Evolutionary conservation across 2,113 vertebrate species (phyloP), one percentile per base, ranked within the genome.

Genomic region (Panthera uncia): DNA sequence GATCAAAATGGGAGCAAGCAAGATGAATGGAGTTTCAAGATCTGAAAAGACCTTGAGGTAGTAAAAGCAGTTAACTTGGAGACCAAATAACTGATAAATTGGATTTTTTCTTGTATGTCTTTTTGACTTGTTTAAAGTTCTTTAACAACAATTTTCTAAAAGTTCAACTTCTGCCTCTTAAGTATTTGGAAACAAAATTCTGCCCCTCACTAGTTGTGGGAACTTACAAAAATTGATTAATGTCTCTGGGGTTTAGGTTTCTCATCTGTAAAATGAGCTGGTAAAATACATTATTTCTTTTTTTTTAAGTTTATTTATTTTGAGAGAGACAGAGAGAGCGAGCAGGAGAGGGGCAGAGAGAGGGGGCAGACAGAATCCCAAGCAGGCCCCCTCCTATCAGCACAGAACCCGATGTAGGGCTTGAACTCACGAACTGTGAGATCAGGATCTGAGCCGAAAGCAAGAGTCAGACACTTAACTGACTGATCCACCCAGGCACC

Each of bases 1-100:
- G 18, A 74, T 90, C 19, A 76, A 96, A 92, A 87, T 87, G 9
- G 31, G 14, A 36, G 12, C 36, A 83, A 29, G 10, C 4, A 83
- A 12, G 29, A 89, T 92, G 61, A 95, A 89, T 89, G n/a, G 57
- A 61, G 12, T 68, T 91, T 87, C 33, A 57, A 90, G 48, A 95
- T 92, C 38, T 69, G 38, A 94, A 97, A 96, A 94, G 63, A 80
- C 69, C 57, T 94, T 74, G 91, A 84, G 57, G 18, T 38, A 79
- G 29, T 65, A 76, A 87, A 78, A 79, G 84, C 55, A 45, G 65
- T 88, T 87, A 71, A 55, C 48, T 79, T 88, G 84, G 69, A 69
- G 33, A 38, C 19, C 0, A 57, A 92, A 83, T 65, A 90, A 95
- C 29, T 82, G 71, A 68, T 69, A 86, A 55, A 80, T 82, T 55